A percentile compares a stretch with the other conserved stretches of the same genome.
phyloP scores from a whole-genome alignment of 2,113 vertebrate genomes.

The Corythoichthys haematopterus region DNA sequence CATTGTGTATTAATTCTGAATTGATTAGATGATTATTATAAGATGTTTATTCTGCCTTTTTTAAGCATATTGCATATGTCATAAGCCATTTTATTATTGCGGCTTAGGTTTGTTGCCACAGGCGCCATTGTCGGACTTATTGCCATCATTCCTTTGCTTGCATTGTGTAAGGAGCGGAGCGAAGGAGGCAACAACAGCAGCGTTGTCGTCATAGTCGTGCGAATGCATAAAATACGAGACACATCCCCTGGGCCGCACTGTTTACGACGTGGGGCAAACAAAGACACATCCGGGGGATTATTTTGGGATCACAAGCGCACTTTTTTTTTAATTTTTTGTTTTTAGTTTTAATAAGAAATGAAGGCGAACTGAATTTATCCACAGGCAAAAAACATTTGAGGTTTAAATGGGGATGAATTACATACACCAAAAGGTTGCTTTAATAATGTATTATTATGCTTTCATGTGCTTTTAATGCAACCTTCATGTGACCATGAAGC shows the following conservation, averaged over 20 bases:
- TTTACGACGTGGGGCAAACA: slow-evolving; percentile 3
- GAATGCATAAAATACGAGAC: slow-evolving; percentile 9
- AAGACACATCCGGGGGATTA: slow-evolving; percentile 1
- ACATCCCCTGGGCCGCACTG: slow-evolving; percentile 1
- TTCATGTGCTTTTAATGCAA: not conserved
- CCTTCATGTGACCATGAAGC: not conserved
- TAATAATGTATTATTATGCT: slow-evolving; percentile 9
- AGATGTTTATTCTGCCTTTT: not conserved
- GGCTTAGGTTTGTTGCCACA: not conserved
- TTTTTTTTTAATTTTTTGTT: slow-evolving; percentile 1
- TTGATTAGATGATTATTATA: not conserved
- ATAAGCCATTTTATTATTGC: not conserved
- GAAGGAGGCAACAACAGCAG: not conserved
- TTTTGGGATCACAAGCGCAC: not conserved
- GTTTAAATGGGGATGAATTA: slow-evolving; percentile 4
- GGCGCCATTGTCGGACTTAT: not conserved
- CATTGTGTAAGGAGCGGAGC: not conserved
- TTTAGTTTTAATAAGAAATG: slow-evolving; percentile 5
- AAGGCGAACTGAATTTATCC: not conserved
- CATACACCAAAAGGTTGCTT: slow-evolving; percentile 1
- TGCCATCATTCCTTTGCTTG: not conserved
- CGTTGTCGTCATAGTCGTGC: not conserved
- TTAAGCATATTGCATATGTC: not conserved
- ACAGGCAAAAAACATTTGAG: slow-evolving; percentile 7
- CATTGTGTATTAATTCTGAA: not conserved